A percentile compares a stretch with the other conserved stretches of the same genome.
phyloP scores from a whole-genome alignment of 2,797 vertebrate species.

The Agapornis canus region DNA sequence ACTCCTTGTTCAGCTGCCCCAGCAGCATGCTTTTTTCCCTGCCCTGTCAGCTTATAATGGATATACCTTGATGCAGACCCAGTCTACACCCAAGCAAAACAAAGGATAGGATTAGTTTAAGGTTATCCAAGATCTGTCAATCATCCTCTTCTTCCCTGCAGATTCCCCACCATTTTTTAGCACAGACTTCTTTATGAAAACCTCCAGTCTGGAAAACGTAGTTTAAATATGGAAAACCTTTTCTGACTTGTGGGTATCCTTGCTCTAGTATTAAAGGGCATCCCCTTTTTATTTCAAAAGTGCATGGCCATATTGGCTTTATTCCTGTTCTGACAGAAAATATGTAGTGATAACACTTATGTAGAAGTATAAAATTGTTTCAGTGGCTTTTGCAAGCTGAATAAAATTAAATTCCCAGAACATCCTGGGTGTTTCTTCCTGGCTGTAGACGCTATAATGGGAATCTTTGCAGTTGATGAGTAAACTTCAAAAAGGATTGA shows the following conservation, averaged over 20 bases:
- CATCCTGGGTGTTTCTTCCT: not conserved
- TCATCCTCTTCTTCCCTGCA: accelerated
- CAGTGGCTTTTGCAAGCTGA: not conserved
- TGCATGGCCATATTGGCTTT: not conserved
- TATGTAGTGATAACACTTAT: not conserved
- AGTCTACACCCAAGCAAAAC: not conserved
- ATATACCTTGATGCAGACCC: accelerated
- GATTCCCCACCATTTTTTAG: not conserved
- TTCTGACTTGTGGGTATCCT: not conserved
- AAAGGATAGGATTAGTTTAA: not conserved
- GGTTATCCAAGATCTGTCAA: not conserved
- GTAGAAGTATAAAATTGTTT: not conserved
- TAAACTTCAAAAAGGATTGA: not conserved
- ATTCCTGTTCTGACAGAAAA: not conserved
- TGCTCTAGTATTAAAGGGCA: not conserved
- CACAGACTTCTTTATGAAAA: not conserved
- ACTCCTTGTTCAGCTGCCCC: not conserved
- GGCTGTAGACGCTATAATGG: not conserved
- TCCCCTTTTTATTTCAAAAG: not conserved
- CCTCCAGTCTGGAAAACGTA: not conserved
- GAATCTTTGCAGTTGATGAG: not conserved
- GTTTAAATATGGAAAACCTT: not conserved
- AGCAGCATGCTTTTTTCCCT: not conserved
- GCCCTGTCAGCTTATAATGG: not conserved
- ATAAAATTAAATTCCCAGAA: not conserved